phyloP scores from a whole-genome alignment of 2,888 invertebrate genomes.

The Andrena bicolor region DNA sequence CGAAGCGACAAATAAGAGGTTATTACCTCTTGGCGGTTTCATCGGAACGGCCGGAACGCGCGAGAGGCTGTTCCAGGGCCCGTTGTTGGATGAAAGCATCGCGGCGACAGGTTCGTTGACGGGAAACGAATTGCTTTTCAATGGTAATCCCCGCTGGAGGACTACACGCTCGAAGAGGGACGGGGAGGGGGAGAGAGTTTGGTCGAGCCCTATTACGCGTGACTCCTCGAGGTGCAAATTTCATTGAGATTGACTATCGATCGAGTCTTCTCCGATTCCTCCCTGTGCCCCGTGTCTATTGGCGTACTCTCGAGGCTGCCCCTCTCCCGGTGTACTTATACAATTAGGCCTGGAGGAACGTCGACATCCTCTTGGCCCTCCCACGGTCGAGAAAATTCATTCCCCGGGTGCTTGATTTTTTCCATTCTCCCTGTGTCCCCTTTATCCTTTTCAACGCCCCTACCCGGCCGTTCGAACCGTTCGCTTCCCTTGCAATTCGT shows the following conservation, averaged over 20 bases:
- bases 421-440: neutral
- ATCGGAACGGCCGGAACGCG: neutral
- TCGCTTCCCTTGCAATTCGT: constrained; percentile 29
- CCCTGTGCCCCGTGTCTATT: constrained; percentile 10
- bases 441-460: neutral
- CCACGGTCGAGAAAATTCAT: constrained; percentile 63
- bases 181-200: constrained; percentile 29
- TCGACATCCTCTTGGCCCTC: constrained; percentile 35
- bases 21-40: constrained; percentile 46
- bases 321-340: constrained; percentile 61
- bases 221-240: constrained; percentile 74
- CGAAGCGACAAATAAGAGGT: constrained; percentile 63
- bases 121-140: constrained; percentile 73
- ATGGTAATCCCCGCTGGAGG: constrained; percentile 65
- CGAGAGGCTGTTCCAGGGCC: constrained; percentile 2
- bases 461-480: neutral
- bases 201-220: constrained; percentile 68
- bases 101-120: constrained; percentile 67
- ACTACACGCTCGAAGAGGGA: constrained; percentile 19
- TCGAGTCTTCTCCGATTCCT: constrained; percentile 52
- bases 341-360: constrained; percentile 65
- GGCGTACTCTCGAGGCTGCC: constrained; percentile 7
- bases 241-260: constrained; percentile 75
- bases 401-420: constrained; percentile 18
- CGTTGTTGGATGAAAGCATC: constrained; percentile 43